These are phyloP conservation scores for Leucoptera coffeella DNA, from an alignment of 2,888 invertebrate genomes.

Conservation along the genomic window DNA sequence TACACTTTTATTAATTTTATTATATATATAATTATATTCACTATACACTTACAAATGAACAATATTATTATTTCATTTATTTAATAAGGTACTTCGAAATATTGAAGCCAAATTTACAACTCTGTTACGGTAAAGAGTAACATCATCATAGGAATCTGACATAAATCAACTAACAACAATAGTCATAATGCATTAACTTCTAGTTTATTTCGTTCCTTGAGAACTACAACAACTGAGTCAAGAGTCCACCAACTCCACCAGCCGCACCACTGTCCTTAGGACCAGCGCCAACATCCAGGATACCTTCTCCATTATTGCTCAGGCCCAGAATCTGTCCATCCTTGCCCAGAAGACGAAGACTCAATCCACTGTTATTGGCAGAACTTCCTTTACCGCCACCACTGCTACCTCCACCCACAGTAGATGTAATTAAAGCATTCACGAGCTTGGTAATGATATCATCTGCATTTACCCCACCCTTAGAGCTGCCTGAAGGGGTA, in stretches of 20 bases:
- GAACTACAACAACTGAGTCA: too few species aligned
- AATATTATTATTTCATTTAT: too few species aligned
- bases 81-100: too few species aligned
- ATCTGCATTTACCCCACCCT: slow-evolving; percentile 12
- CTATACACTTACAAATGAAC: too few species aligned
- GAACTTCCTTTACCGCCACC: neutral
- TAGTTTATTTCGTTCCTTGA: too few species aligned
- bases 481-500: slow-evolving; percentile 4
- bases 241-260: too few species aligned
- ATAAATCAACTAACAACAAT: too few species aligned
- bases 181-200: too few species aligned
- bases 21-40: too few species aligned
- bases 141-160: too few species aligned
- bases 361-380: neutral
- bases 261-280: neutral
- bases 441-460: slow-evolving; percentile 25
- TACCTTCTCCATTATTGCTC: slow-evolving; percentile 2
- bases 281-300: neutral
- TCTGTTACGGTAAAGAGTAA: slow-evolving; percentile 1
- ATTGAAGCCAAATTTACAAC: too few species aligned
- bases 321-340: slow-evolving; percentile 6
- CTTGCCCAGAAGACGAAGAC: neutral
- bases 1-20: too few species aligned
- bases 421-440: slow-evolving; percentile 22
- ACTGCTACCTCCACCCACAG: slow-evolving; percentile 10